phyloP scores from a whole-genome alignment of 1,140 invertebrate species.

The Fopius arisanus region DNA sequence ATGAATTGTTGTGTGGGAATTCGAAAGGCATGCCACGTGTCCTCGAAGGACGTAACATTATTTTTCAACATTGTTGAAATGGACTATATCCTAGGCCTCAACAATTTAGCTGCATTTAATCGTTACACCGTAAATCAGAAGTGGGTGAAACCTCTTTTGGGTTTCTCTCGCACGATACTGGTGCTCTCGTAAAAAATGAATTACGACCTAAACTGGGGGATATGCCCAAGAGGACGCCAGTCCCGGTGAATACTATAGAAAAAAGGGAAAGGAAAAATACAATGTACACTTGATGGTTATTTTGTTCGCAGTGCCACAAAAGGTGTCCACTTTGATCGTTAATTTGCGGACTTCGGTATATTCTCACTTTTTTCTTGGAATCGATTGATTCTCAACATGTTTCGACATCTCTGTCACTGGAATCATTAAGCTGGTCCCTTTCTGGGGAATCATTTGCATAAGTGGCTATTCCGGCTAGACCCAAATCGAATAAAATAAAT shows the following conservation, averaged over 20 bases:
- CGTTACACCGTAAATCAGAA: constrained; percentile 39
- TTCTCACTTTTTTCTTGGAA: too few species aligned
- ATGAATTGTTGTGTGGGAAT: too few species aligned
- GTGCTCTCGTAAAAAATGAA: constrained; percentile 41
- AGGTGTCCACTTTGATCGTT: constrained; percentile 23
- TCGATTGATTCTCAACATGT: too few species aligned
- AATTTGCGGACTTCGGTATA: constrained; percentile 5
- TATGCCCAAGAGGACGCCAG: constrained; percentile 21
- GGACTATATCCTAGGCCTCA: constrained; percentile 21
- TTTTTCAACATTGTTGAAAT: constrained; percentile 36
- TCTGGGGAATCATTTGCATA: too few species aligned
- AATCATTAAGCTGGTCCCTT: too few species aligned
- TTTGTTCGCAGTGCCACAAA: neutral
- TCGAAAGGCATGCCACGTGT: neutral
- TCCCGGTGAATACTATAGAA: neutral
- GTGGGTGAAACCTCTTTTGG: constrained; percentile 36
- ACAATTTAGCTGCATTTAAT: constrained; percentile 37
- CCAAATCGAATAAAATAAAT: too few species aligned
- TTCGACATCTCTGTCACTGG: too few species aligned
- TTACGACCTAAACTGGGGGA: constrained; percentile 33
- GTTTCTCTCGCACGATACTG: constrained; percentile 29
- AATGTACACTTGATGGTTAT: neutral
- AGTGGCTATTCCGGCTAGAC: too few species aligned
- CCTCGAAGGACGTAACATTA: neutral
- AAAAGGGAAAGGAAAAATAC: neutral